Conservation (phyloP, 2,888 invertebrate genomes). For the Tenthredo mesomela region DNA sequence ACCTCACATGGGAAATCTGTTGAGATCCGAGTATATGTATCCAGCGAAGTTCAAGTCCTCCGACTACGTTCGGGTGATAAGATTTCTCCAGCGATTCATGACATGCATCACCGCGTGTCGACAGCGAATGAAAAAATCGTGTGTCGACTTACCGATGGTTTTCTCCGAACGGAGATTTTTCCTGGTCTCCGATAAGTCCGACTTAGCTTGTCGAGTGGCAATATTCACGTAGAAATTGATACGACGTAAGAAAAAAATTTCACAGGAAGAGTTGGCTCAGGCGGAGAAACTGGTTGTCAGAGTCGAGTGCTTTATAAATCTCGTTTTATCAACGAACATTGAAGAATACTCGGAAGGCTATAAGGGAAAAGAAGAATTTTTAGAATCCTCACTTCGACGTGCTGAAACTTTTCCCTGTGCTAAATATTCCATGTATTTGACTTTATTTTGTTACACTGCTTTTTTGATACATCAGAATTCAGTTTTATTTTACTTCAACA, state of each 20-base stretch:
- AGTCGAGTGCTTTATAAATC: constrained; percentile 45
- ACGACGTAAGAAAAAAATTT: constrained; percentile 1
- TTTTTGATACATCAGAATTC: background rate
- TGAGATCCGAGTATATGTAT: constrained; percentile 69
- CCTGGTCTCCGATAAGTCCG: background rate
- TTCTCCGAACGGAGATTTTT: constrained; percentile 6
- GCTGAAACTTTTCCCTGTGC: background rate
- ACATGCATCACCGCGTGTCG: constrained; percentile 38
- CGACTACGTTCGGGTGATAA: constrained; percentile 65
- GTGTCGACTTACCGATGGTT: constrained; percentile 32
- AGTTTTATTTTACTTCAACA: background rate
- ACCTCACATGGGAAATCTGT: constrained; percentile 70
- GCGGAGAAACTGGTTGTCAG: background rate
- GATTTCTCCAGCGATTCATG: constrained; percentile 62
- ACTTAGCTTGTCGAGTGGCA: constrained; percentile 29
- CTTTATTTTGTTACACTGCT: background rate
- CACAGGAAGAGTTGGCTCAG: background rate
- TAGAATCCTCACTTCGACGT: background rate
- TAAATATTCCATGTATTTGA: constrained; percentile 4
- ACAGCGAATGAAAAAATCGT: constrained; percentile 22
- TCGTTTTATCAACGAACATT: constrained; percentile 12
- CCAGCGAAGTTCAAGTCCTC: constrained; percentile 66
- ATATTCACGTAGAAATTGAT: constrained; percentile 44
- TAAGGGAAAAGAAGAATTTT: background rate
- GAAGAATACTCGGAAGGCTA: background rate